These are phyloP conservation scores for Progne subis DNA, from an alignment of 2,113 vertebrate genomes.

Conservation along the genomic window DNA sequence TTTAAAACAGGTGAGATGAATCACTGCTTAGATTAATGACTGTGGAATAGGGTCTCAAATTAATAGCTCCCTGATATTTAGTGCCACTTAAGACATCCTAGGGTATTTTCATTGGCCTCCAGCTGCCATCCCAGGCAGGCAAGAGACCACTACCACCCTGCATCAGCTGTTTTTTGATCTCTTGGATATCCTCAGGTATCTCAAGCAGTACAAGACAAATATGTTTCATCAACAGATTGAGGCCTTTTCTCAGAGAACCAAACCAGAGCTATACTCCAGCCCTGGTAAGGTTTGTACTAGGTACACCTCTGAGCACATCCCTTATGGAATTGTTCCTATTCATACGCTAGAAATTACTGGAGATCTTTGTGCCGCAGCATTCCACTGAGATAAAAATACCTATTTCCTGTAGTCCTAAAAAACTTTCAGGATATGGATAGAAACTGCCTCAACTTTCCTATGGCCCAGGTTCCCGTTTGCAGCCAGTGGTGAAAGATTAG, in stretches of 20 bases:
- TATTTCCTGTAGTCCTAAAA: neutral
- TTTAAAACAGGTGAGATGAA: neutral
- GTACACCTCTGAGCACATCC: rapidly evolving
- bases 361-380: neutral
- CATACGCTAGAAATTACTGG: neutral
- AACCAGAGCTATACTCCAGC: neutral
- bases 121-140: neutral
- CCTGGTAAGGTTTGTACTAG: neutral
- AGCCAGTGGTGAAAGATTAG: neutral
- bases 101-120: neutral
- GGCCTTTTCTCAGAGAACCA: neutral
- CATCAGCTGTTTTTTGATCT: neutral
- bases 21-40: neutral
- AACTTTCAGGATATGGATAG: neutral
- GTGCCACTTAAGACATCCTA: neutral
- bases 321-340: neutral
- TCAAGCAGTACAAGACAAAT: neutral
- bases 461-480: neutral
- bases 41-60: neutral
- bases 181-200: neutral
- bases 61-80: neutral
- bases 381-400: neutral
- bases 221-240: neutral
- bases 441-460: neutral
- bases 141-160: neutral